A percentile compares a stretch with the other conserved stretches of the same genome.
phyloP scores from a whole-genome alignment of 2,797 vertebrate species.

The Carapus acus region DNA sequence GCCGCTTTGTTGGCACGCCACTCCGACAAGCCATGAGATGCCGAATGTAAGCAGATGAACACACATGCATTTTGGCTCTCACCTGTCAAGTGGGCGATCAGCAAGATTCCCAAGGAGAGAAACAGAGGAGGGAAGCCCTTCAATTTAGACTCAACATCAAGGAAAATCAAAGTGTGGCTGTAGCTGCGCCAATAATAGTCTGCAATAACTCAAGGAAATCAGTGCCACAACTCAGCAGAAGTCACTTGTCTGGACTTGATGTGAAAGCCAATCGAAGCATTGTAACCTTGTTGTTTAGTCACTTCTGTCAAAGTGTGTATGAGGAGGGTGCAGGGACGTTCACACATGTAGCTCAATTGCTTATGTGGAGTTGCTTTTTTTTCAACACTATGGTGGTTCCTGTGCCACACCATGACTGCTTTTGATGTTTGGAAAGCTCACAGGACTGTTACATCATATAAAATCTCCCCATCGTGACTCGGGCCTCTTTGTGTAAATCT shows the following conservation, averaged over 20 bases:
- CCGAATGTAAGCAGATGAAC: neutral
- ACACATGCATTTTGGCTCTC: conserved; percentile 2
- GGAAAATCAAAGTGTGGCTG: conserved; percentile 1
- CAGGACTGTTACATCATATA: neutral
- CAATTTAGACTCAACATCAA: neutral
- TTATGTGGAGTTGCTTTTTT: neutral
- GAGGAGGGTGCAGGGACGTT: too few relatives aligned
- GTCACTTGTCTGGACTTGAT: conserved; percentile 9
- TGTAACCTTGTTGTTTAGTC: neutral
- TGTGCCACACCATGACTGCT: neutral
- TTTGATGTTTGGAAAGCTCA: conserved; percentile 2
- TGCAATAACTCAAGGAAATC: conserved; percentile 12
- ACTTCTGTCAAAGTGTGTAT: neutral
- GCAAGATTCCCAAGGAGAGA: neutral
- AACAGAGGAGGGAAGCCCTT: neutral
- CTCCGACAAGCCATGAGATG: conserved; percentile 11
- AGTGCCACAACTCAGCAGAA: neutral
- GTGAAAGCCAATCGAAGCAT: neutral
- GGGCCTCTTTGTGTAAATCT: too few relatives aligned
- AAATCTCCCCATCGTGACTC: neutral
- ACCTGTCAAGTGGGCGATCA: conserved; percentile 6
- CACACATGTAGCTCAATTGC: too few relatives aligned
- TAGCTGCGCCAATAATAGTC: conserved; percentile 4
- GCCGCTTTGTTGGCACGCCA: conserved; percentile 25
- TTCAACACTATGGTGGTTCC: neutral